Percentiles rank a stretch among this genome's conserved stretches.
Evolutionary conservation across 2,888 invertebrate species (phyloP).

Genomic region (Euzophera pinguis): DNA sequence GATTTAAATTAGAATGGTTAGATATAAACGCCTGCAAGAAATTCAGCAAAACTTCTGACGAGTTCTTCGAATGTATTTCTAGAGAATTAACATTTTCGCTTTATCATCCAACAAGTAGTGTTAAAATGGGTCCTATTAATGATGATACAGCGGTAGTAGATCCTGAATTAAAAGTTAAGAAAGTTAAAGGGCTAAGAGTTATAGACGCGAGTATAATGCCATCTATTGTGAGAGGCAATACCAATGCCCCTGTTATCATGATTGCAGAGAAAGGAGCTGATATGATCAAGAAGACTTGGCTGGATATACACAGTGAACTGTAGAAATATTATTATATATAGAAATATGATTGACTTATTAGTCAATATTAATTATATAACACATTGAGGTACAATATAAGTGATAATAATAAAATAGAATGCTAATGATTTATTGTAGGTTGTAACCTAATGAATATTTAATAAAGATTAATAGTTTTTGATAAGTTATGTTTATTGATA

Average conservation of each 20-base stretch:
- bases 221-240: constrained; percentile 80
- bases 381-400: neutral
- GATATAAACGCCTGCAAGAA: constrained; percentile 47
- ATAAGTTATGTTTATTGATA: no score
- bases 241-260: constrained; percentile 82
- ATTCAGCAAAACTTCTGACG: constrained; percentile 34
- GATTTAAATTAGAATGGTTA: constrained; percentile 47
- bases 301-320: constrained; percentile 40
- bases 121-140: constrained; percentile 79
- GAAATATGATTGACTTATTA: neutral
- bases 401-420: no score
- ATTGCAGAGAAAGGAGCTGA: constrained; percentile 83
- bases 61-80: constrained; percentile 42
- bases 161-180: constrained; percentile 74
- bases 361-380: neutral
- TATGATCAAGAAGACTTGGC: constrained; percentile 80
- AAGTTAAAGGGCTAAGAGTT: constrained; percentile 75
- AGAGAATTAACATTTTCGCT: constrained; percentile 65
- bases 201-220: constrained; percentile 85
- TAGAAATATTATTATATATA: constrained; percentile 15
- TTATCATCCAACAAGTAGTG: constrained; percentile 85
- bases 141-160: constrained; percentile 77
- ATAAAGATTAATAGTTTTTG: no score
- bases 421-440: no score
- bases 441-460: no score